Conservation (phyloP, 2,888 invertebrate species). For the Heliconius cydno region DNA sequence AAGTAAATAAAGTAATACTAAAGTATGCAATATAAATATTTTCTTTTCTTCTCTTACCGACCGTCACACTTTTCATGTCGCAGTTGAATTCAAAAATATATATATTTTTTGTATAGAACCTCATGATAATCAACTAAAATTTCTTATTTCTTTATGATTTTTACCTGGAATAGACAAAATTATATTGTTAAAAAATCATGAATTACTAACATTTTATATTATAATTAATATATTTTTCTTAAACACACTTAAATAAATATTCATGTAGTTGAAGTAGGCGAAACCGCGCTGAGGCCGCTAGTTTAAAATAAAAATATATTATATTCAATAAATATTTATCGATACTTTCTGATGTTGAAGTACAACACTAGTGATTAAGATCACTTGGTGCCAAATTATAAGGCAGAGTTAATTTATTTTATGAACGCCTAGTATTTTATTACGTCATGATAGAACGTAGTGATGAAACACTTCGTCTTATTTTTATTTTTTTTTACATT, state of each 20-base stretch:
- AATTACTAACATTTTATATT: too few species aligned
- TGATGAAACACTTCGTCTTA: neutral
- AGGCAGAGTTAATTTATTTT: neutral
- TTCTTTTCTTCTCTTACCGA: too few species aligned
- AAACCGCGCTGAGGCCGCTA: too few species aligned
- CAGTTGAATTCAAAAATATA: too few species aligned
- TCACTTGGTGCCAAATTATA: neutral
- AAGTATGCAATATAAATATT: too few species aligned
- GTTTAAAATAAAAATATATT: too few species aligned
- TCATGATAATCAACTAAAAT: neutral
- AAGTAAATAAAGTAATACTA: too few species aligned
- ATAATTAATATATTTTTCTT: too few species aligned
- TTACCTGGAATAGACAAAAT: constrained; percentile 20
- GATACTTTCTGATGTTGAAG: neutral
- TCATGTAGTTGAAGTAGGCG: too few species aligned
- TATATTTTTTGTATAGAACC: neutral
- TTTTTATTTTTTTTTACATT: neutral
- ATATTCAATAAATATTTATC: neutral
- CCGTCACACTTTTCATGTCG: too few species aligned
- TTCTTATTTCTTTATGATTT: neutral
- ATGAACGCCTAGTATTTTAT: neutral
- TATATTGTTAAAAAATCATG: neutral
- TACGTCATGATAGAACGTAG: neutral
- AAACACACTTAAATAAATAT: too few species aligned
- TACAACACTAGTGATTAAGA: constrained; percentile 9